Base-by-base conservation (phyloP, 2,797 vertebrate genomes). In the Arnoldichthys spilopterus region DNA sequence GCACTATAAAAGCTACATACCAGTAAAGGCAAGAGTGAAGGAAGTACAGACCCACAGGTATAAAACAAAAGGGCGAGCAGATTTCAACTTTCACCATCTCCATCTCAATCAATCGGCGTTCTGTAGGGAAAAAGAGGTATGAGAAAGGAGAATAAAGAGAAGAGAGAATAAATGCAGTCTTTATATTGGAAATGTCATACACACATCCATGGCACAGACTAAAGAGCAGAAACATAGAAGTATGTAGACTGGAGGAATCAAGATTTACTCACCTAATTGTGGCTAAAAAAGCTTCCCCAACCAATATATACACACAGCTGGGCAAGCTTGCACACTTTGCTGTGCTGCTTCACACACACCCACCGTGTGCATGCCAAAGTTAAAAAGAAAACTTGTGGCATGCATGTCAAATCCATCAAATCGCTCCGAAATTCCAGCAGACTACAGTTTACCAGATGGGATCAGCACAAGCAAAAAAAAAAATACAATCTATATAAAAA, bases 341-440 rank as follows among this genome's bases (percentile, higher is more conserved):
- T 88, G 84, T 80, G 86, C 88, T 88, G 70, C 76, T 70, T 83
- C 88, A 86, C 88, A 86, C 67, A 82, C 87, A 81, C 86, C 84
- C 43, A 72, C 85, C 87, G 91, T 68, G 72, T 76, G 53, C 79
- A 76, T 32, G 76, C 67, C 15, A 47, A 75, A 81, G 68, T 61
- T 61, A 59, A 54, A 26, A 63, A 43, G 58, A 74, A 77, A 72
- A 69, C 56, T 69, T 79, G 49, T 88, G 90, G 90, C 89, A 91
- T 79, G 76, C 75, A 76, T 91, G 92, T 90, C 91, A 92, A 90
- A 92, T 88, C 80, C 84, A 90, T 89, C 93, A 88, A 91, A 83
- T 85, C 77, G 69, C 83, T 92, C 90, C 84, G 85, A 90, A 87
- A 92, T 92, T 89, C 82, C 88, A 87, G 78, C 90, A 81, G 83